A percentile compares a stretch with the other conserved stretches of the same genome.
phyloP scores from a whole-genome alignment of 2,797 vertebrate genomes.

The Diceros bicornis region DNA sequence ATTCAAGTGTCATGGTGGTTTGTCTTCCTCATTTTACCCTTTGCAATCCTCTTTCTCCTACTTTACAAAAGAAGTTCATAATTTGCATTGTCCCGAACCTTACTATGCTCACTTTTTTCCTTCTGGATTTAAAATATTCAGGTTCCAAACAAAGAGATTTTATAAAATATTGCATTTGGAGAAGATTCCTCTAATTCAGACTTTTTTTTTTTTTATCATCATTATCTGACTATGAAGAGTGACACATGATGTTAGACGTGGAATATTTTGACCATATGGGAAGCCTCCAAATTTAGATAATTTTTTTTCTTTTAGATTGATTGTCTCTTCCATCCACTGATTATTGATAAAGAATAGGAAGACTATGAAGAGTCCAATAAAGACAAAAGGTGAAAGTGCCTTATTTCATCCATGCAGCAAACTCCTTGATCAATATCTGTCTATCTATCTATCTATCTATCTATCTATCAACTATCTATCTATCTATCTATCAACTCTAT shows the following conservation, averaged over 20 bases:
- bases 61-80: slow-evolving; percentile 25
- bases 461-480: not conserved
- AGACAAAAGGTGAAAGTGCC: not conserved
- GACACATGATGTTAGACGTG: not conserved
- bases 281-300: not conserved
- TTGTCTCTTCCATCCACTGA: not conserved
- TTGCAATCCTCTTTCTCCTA: not conserved
- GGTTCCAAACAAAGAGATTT: slow-evolving; percentile 51
- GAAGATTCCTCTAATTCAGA: not conserved
- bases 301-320: not conserved
- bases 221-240: not conserved
- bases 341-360: not conserved
- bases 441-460: not conserved
- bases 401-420: not conserved
- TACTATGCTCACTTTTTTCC: not conserved
- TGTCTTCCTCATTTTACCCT: not conserved
- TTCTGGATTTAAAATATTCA: not conserved
- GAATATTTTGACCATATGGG: not conserved
- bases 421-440: not conserved
- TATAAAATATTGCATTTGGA: not conserved
- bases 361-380: not conserved
- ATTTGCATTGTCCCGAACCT: slow-evolving; percentile 5
- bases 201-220: not conserved
- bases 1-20: not conserved
- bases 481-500: too few relatives aligned